Percentiles rank a stretch among this genome's conserved stretches.
Conservation (phyloP, 2,888 invertebrate species). For the Orchesellides sinensis region DNA sequence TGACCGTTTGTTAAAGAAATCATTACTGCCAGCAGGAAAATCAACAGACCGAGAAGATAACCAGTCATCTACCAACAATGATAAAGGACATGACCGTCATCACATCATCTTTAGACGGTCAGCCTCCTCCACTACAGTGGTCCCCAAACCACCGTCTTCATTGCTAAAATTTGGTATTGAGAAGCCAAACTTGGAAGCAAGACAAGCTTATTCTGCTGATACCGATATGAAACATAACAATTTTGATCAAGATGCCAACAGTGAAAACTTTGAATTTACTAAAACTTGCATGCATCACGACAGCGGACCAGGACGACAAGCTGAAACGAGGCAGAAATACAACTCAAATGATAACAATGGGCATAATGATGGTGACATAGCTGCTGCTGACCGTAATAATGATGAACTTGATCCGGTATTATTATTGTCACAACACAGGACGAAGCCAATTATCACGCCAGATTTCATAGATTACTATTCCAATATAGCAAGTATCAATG, state of each 20-base stretch:
- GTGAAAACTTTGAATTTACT: constrained; percentile 4
- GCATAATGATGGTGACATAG: neutral
- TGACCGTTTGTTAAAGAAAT: constrained; percentile 80
- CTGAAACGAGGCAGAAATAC: constrained; percentile 26
- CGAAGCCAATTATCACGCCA: constrained; percentile 45
- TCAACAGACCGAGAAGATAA: constrained; percentile 38
- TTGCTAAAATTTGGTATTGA: neutral
- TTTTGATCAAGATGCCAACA: neutral
- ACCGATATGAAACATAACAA: constrained; percentile 19
- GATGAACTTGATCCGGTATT: constrained; percentile 44
- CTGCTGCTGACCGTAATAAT: constrained; percentile 12
- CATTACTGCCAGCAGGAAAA: constrained; percentile 2
- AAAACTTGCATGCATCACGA: constrained; percentile 58
- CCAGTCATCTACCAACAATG: neutral
- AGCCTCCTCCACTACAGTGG: neutral
- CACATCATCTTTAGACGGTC: constrained; percentile 51
- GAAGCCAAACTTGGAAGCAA: neutral
- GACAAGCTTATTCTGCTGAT: constrained; percentile 7
- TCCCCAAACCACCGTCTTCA: constrained; percentile 16
- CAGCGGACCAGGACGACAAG: constrained; percentile 6
- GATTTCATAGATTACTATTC: neutral
- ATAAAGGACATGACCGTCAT: constrained; percentile 38
- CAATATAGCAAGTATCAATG: constrained; percentile 37
- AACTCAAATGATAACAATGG: constrained; percentile 4
- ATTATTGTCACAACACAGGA: constrained; percentile 32